A percentile compares a stretch with the other conserved stretches of the same genome.
Evolutionary conservation across 2,797 vertebrate species (phyloP).

Genomic region (Dromococcyx pavoninus): DNA sequence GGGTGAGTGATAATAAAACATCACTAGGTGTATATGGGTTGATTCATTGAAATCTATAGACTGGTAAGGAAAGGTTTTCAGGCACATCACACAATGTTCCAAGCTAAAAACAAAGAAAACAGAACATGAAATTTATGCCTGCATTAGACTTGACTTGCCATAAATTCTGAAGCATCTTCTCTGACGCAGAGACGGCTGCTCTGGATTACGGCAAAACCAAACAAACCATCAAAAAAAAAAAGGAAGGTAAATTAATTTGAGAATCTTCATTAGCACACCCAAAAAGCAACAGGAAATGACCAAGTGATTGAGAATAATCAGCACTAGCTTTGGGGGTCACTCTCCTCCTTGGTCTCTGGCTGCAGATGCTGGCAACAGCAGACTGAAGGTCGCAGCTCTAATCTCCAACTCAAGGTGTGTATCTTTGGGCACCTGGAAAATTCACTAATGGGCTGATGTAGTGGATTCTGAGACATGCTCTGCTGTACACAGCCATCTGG

Average conservation of each 20-base stretch:
- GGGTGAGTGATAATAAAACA: slow-evolving; percentile 37
- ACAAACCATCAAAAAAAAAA: background rate
- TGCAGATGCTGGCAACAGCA: background rate
- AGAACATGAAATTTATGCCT: background rate
- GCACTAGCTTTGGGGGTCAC: background rate
- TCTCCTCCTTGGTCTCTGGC: background rate
- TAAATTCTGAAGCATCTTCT: background rate
- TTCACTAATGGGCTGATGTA: background rate
- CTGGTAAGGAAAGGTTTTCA: background rate
- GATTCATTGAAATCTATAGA: slow-evolving; percentile 8
- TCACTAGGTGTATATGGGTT: background rate
- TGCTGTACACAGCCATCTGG: background rate
- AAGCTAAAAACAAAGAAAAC: background rate
- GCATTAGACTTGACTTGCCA: background rate
- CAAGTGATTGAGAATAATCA: background rate
- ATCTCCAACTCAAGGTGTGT: background rate
- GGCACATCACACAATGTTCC: background rate
- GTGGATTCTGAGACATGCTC: background rate
- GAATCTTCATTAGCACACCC: background rate
- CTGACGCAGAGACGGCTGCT: background rate
- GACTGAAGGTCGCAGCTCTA: background rate
- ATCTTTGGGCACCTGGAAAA: background rate
- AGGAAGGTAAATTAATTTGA: background rate
- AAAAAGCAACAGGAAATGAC: background rate
- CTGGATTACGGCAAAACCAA: background rate